Base-by-base conservation (phyloP, 1,140 invertebrate species). In the Oedothorax gibbosus region DNA sequence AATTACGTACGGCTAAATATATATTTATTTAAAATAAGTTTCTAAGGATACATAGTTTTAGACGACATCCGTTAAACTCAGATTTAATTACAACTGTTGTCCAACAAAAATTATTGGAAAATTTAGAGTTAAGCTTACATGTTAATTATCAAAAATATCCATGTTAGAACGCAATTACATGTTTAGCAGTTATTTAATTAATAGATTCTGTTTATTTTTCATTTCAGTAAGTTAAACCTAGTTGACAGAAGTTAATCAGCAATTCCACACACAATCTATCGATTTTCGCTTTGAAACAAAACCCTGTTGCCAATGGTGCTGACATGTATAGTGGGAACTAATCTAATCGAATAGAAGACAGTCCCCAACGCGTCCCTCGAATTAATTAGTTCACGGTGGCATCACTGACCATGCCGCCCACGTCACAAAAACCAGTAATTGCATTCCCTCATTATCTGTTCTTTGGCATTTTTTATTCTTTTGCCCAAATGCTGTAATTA, bases 341-440 rank as follows among this genome's bases (percentile, higher is more conserved):
- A 77, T 57, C 56, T 77, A 77, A 60, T 77, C 75, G 75, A 50
- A 57, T 77, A 62, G 18, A 11, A 20, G 8, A 35, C 12, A 77
- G 50, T 69, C 57, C 75, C 57, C 60, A 62, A 18, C 57, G 18
- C 12, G 21, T 50, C 57, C 73, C 49, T 53, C 62, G 54, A 79
- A 54, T 79, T 79, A 79, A 79, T 79, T 79, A 79, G 62, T 21
- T 51, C n/a, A 35, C 50, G 49, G 77, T 68, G 64, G 77, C 77
- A 79, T 66, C 77, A 79, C 77, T 79, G 77, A 79, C 77, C 77
- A 79, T 53, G 77, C 50, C 77, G 64, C 77, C 77, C 77, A 79
- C 77, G 77, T 79, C 64, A 79, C 77, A 79, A 79, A 79, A 68
- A 50, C 77, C 77, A 64, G 77, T 79, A 79, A 79, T 79, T 79